Conservation (phyloP, 2,888 invertebrate genomes). For the Mactromeris polynyma region DNA sequence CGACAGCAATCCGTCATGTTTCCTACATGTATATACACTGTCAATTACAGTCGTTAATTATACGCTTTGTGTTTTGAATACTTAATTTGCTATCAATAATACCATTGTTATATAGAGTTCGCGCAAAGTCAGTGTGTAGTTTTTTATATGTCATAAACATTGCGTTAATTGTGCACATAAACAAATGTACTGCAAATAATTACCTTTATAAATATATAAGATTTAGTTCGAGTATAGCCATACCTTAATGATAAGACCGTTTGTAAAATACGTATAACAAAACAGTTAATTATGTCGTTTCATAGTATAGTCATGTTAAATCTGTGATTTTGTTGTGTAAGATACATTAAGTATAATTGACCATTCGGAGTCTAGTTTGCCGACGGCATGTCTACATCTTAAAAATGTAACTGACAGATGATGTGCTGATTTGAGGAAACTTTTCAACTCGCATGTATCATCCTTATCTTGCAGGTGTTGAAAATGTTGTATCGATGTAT, state of each 20-base stretch:
- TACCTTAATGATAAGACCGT: neutral
- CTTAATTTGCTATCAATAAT: conserved; percentile 19
- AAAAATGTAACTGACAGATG: no score
- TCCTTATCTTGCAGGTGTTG: no score
- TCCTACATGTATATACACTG: conserved; percentile 5
- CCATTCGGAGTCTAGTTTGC: neutral
- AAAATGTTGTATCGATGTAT: no score
- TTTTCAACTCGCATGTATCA: no score
- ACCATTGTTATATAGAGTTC: neutral
- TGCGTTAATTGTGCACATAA: neutral
- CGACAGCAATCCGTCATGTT: conserved; percentile 18
- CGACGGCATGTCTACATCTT: neutral
- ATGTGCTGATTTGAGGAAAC: no score
- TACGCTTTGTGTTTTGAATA: conserved; percentile 34
- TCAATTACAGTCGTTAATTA: conserved; percentile 30
- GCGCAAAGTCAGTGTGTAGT: neutral
- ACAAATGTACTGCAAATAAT: neutral
- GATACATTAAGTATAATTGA: neutral
- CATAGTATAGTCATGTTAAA: neutral
- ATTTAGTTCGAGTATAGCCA: neutral
- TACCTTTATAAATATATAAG: neutral
- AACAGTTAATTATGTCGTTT: neutral
- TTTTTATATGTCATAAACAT: neutral
- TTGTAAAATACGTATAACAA: neutral
- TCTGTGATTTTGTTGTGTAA: neutral